Evolutionary conservation across 1,140 invertebrate species (phyloP).

Genomic region (Drosophila nannoptera): DNA sequence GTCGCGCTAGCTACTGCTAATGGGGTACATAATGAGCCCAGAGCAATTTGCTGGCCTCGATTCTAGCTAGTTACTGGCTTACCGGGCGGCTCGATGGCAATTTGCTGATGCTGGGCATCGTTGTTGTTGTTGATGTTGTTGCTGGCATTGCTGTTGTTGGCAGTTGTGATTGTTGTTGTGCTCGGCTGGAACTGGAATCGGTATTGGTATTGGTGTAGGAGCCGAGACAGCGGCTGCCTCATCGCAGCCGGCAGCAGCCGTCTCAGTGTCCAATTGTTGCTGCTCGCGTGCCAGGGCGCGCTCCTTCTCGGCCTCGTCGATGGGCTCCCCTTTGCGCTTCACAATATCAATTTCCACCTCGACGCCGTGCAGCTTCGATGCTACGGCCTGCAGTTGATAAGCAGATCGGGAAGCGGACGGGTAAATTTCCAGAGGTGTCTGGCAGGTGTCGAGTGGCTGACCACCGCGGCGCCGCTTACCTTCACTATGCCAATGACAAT

Average conservation of each 20-base stretch:
- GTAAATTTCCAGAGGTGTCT: neutral
- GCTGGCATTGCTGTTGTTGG: conserved; percentile 56
- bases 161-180: conserved; percentile 72
- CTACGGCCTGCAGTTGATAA: conserved; percentile 86
- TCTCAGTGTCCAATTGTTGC: conserved; percentile 55
- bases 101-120: conserved; percentile 66
- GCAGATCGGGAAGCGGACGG: neutral
- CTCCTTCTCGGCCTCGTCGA: conserved; percentile 75
- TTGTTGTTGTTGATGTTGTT: conserved; percentile 69
- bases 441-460: neutral
- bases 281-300: conserved; percentile 63
- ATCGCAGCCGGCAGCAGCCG: conserved; percentile 29
- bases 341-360: conserved; percentile 94
- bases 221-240: conserved; percentile 24
- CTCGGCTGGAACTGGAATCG: conserved; percentile 35
- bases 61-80: conserved; percentile 28
- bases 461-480: conserved; percentile 80
- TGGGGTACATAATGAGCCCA: conserved; percentile 31
- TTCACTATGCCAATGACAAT: conserved; percentile 97
- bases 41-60: conserved; percentile 36
- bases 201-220: conserved; percentile 3
- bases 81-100: conserved; percentile 56
- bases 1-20: conserved; percentile 16
- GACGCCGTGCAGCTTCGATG: conserved; percentile 92
- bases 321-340: conserved; percentile 88